Evolutionary conservation across 2,797 vertebrate species (phyloP), one percentile per base, ranked within the genome.

Genomic region (Alosa sapidissima): DNA sequence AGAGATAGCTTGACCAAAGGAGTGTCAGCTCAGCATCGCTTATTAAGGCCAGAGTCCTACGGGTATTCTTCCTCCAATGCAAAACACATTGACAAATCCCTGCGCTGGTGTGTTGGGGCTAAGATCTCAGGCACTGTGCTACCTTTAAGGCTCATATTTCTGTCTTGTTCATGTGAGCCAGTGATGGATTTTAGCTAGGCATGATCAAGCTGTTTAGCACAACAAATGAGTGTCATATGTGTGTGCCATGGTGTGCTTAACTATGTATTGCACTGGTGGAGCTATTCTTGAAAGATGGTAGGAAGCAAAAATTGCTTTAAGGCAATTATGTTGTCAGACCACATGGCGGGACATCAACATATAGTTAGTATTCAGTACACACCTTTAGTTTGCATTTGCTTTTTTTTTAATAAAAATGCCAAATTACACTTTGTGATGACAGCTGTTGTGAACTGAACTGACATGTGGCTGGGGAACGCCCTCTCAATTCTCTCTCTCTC

Each of bases 321-420:
- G 28, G 55, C 72, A 85, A 84, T 82, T 82, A 84, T 78, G n/a
- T 62, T 60, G 81, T 52, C 54, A 49, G 58, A 85, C 60, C 85
- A 85, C 87, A 89, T 52, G 90, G 87, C 89, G 13, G 81, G 62
- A 54, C 52, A 81, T 83, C 55, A 75, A 81, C 85, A 88, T 85
- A 85, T 84, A 87, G 83, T 88, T 91, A 90, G 91, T 75, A 83
- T 62, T 88, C 85, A 87, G 87, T 48, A 41, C 24, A 41, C 58
- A 54, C 58, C 19, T 60, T n/a, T 24, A 82, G 7, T 75, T 36
- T 75, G 68, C 11, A 75, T 75, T 75, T 13, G 36, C 24, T 21
- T n/a, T 72, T 13, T 47, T 24, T 82, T 84, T 89, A 84, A 89
- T 87, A 68, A 68, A 33, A 36, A 55, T 55, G 54, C 10, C 4